phyloP scores from a whole-genome alignment of 2,113 vertebrate genomes.

The Megaptera novaeangliae region DNA sequence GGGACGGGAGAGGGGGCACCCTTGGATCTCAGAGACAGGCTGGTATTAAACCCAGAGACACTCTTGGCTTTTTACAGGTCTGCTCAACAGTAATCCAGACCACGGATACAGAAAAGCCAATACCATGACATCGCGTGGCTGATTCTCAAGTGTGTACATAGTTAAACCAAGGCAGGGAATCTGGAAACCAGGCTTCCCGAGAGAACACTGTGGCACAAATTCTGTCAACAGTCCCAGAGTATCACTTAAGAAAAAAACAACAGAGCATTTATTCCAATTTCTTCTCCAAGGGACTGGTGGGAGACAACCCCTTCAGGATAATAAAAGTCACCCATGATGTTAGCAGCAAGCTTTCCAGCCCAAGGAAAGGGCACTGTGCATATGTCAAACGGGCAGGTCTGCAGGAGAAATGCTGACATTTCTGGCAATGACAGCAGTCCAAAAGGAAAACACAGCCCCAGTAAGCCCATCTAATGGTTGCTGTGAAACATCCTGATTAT shows the following conservation, averaged over 20 bases:
- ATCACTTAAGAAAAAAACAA: background rate
- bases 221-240: background rate
- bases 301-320: background rate
- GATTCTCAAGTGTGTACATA: background rate
- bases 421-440: constrained; percentile 2
- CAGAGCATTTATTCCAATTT: background rate
- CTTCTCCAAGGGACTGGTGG: constrained; percentile 1
- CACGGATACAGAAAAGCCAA: background rate
- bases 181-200: background rate
- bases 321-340: background rate
- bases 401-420: constrained; percentile 3
- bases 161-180: background rate
- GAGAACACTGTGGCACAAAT: background rate
- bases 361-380: background rate
- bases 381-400: background rate
- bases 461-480: background rate
- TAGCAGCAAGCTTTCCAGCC: background rate
- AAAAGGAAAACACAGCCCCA: background rate
- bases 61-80: background rate
- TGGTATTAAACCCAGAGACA: background rate
- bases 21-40: background rate
- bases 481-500: constrained; percentile 35
- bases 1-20: background rate
- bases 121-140: background rate
- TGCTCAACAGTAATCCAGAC: background rate